Evolutionary conservation across 92 coral and sea anemone species (phyloP).

Genomic region (Zoanthus sansibaricus): DNA sequence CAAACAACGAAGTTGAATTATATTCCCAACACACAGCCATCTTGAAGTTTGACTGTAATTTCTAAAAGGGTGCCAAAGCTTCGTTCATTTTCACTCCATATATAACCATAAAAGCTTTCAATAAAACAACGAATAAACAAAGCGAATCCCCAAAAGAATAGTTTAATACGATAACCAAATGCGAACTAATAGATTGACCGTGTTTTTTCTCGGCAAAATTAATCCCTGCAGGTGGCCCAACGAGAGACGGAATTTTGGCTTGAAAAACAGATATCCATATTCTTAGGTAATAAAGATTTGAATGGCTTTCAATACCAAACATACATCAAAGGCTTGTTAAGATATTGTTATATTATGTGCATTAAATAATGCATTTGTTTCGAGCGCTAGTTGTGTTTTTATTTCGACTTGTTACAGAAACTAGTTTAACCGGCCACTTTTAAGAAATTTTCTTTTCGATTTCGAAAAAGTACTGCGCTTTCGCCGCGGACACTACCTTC

Average conservation of each 20-base stretch:
- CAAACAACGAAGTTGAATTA: constrained; percentile 46
- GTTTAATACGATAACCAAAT: constrained; percentile 28
- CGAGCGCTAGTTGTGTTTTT: constrained; percentile 17
- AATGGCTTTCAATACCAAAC: constrained; percentile 17
- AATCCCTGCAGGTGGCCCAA: constrained; percentile 76
- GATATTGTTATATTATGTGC: constrained; percentile 30
- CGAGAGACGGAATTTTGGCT: constrained; percentile 64
- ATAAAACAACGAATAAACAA: constrained; percentile 13
- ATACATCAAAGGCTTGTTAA: constrained; percentile 24
- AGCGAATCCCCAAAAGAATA: constrained; percentile 3
- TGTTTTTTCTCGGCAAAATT: background rate
- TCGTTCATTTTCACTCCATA: background rate
- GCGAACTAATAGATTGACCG: constrained; percentile 21
- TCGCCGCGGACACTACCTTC: background rate
- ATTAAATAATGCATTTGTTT: constrained; percentile 33
- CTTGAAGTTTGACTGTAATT: constrained; percentile 38
- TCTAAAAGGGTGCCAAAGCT: constrained; percentile 9
- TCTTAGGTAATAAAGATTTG: constrained; percentile 21
- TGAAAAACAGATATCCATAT: constrained; percentile 67
- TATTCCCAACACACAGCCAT: constrained; percentile 20
- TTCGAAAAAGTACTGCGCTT: background rate
- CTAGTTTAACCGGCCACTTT: constrained; percentile 3
- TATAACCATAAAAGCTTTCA: background rate
- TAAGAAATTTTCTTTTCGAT: constrained; percentile 23
- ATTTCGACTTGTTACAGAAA: constrained; percentile 24